Base-by-base conservation (phyloP, 2,113 vertebrate genomes). In the Morone saxatilis region DNA sequence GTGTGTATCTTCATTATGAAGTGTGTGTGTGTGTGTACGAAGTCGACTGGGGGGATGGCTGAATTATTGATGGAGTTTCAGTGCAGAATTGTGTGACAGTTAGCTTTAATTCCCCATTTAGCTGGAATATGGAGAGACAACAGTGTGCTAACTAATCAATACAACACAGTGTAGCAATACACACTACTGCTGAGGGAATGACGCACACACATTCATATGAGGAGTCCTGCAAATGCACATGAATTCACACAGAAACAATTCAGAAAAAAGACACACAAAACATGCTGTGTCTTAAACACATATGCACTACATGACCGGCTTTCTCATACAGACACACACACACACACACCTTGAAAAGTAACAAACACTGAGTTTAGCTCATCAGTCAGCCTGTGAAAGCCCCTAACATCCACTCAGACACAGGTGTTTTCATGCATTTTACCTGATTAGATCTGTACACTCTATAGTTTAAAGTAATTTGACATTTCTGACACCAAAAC, bases 101-200 rank as follows among this genome's bases (percentile, higher is more conserved):
- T 90, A 92, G 91, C 90, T 93, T 94, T 94, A 94, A 95, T 94
- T 95, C 93, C 81, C 83, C 83, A 73, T 93, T 94, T 94, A 95
- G 90, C 90, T 72, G 75, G 82, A 91, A 93, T 88, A 80, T 80
- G 71, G 63, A 87, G 74, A 85, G 90, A 93, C 86, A 82, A 76
- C 77, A 31, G 77, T 83, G 86, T 43, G 76, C 82, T 81, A 91
- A 79, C 87, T 84, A 85, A 95, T 94, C 93, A 88, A 94, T 94
- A 89, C 60, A 48, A 57, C 71, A 75, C 48, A 59, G 38, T 76
- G 48, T 19, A 77, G 76, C 57, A 53, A 81, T 6, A 65, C 57
- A 85, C 41, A 63, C 57, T 36, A 2, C 12, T 22, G 22, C 38
- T 65, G 85, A 66, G 73, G 51, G 14, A 71, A 54, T 6, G 19